A percentile compares a stretch with the other conserved stretches of the same genome.
phyloP scores from a whole-genome alignment of 2,888 invertebrate genomes.

The Fissipunctia ypsillon region DNA sequence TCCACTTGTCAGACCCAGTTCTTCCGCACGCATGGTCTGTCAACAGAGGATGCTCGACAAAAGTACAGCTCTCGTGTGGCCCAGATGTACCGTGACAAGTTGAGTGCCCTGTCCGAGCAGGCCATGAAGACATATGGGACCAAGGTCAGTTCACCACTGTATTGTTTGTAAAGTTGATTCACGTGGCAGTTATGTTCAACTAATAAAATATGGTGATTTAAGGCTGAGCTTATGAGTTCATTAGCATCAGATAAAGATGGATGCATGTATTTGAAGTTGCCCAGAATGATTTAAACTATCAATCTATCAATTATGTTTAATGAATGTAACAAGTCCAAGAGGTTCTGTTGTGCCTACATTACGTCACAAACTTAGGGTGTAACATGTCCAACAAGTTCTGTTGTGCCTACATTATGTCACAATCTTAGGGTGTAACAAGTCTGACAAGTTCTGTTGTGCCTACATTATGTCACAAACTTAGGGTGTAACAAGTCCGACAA shows the following conservation, averaged over 20 bases:
- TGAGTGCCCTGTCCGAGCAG: slow-evolving; percentile 94
- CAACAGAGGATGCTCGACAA: slow-evolving; percentile 97
- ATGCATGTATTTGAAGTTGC: neutral
- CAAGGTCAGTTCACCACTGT: slow-evolving; percentile 91
- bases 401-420: neutral
- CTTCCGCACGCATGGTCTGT: slow-evolving; percentile 98
- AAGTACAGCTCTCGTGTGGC: slow-evolving; percentile 99
- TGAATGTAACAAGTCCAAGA: slow-evolving; percentile 5
- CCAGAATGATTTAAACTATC: neutral
- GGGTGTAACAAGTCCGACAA: neutral
- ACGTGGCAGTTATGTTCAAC: neutral
- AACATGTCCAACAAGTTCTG: neutral
- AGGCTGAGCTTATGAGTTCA: neutral
- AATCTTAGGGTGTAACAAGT: neutral
- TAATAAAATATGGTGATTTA: neutral
- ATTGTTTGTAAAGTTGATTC: neutral
- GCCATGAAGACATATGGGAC: slow-evolving; percentile 97
- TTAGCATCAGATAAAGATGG: neutral
- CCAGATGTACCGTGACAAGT: slow-evolving; percentile 97
- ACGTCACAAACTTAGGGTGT: neutral
- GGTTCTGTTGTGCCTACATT: neutral
- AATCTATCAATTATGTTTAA: neutral
- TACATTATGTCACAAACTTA: neutral
- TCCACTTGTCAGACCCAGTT: slow-evolving; percentile 94
- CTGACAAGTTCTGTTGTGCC: neutral